These are phyloP conservation scores for Cenopis cana DNA, from an alignment of 2,888 invertebrate genomes.

Conservation along the genomic window DNA sequence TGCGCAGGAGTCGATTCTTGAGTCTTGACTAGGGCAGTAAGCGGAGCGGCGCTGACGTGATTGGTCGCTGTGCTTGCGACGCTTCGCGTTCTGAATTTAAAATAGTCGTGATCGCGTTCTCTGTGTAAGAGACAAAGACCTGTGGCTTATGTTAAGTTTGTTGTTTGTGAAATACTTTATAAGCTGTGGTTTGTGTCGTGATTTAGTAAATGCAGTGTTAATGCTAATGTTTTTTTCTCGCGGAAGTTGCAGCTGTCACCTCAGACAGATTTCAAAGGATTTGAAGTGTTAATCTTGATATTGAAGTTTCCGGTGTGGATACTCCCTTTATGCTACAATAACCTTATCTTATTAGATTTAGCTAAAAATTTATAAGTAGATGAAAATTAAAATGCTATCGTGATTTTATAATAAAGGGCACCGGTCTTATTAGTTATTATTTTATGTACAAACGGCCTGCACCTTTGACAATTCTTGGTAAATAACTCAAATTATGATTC, in stretches of 20 bases:
- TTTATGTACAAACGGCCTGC: constrained; percentile 4
- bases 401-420: background rate
- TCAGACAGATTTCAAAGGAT: constrained; percentile 62
- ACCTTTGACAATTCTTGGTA: background rate
- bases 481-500: background rate
- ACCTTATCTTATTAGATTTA: constrained; percentile 21
- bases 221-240: constrained; percentile 56
- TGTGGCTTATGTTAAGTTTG: constrained; percentile 63
- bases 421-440: constrained; percentile 3
- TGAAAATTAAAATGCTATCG: constrained; percentile 3
- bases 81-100: constrained; percentile 68
- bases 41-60: constrained; percentile 78
- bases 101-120: constrained; percentile 72
- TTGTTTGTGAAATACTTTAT: constrained; percentile 49
- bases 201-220: constrained; percentile 49
- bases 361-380: background rate
- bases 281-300: constrained; percentile 55
- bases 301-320: constrained; percentile 50
- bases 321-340: constrained; percentile 51
- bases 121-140: constrained; percentile 63
- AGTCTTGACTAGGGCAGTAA: constrained; percentile 73
- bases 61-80: constrained; percentile 65
- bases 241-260: constrained; percentile 66
- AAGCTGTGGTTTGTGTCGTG: constrained; percentile 46
- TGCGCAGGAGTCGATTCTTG: constrained; percentile 76